Base-by-base conservation (phyloP, 2,797 vertebrate species). In the Acanthurus lineatus region DNA sequence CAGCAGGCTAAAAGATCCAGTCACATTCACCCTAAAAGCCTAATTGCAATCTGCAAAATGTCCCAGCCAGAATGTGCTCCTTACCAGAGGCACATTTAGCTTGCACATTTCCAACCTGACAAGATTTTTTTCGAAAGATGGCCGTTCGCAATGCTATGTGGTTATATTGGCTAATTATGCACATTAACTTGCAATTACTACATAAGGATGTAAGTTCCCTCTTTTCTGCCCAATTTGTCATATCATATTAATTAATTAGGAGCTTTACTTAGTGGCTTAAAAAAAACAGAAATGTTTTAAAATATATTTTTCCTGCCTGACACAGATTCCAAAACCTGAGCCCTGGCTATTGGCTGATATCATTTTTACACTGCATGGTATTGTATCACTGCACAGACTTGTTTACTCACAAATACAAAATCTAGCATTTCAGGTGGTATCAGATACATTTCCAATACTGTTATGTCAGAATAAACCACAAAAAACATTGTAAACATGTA, bases 31-130 rank as follows among this genome's bases (percentile, higher is more conserved):
- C 69, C 79, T 47, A 45, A 81, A 35, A 58, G 64, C 66, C 70
- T 76, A 77, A 81, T 70, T 82, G 59, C 35, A 85, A 69, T 81
- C 74, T 73, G 73, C 52, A 74, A 76, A 86, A 77, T 48, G 47
- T 69, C 61, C 65, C 73, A 25, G 66, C 7, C 70, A 76, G 59
- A 82, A 69, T 61, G 65, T 65, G 58, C 32, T 51, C 71, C 28
- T 77, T 52, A 45, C 38, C n/a, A 63, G 54, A 51, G 20, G 14
- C 20, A 16, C 20, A 66, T 28, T 59, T 15, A 70, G n/a, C 6
- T 11, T 22, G 16, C 15, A 20, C 6, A 54, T 51, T 54, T 66
- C 0, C 25, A 60, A 69, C 65, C 1, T 11, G 20, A 48, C 53
- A 35, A 47, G 20, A 53, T 9, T 25, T 53, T 42, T 17, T 14